Percentiles rank a stretch among this genome's conserved stretches.
Conservation (phyloP, 2,797 vertebrate species). For the Pantherophis alleghaniensis region DNA sequence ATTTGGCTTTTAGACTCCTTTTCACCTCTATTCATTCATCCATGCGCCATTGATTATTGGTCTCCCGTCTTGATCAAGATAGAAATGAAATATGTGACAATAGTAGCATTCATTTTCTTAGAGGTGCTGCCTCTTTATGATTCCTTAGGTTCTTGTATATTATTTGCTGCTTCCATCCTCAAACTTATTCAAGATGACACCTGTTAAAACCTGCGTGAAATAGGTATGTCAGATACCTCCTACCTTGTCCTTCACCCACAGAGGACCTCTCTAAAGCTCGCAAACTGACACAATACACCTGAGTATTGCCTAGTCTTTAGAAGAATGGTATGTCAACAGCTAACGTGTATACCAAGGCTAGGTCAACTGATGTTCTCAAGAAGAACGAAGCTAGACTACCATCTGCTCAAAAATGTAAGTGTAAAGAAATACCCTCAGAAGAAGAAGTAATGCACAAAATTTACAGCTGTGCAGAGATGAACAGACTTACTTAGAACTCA, state of each 20-base stretch:
- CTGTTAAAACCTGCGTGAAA: neutral
- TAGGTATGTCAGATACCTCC: neutral
- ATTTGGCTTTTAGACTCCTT: neutral
- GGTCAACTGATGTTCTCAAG: neutral
- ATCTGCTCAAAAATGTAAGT: no score
- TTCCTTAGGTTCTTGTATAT: neutral
- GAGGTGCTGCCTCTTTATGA: neutral
- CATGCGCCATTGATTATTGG: neutral
- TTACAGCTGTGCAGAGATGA: no score
- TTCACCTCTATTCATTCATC: neutral
- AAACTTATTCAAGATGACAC: neutral
- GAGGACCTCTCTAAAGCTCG: neutral
- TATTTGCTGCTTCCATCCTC: neutral
- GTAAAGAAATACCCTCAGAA: no score
- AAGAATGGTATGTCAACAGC: neutral
- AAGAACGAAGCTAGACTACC: neutral
- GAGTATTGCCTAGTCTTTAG: no score
- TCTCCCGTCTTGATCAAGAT: neutral
- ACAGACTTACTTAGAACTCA: no score
- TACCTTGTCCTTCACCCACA: neutral
- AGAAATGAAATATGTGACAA: neutral
- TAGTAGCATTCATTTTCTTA: neutral
- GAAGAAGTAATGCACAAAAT: no score
- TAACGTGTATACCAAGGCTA: neutral
- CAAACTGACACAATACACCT: neutral